A percentile compares a stretch with the other conserved stretches of the same genome.
Evolutionary conservation across 2,888 invertebrate genomes (phyloP).

Genomic region (Monopis laevigella): DNA sequence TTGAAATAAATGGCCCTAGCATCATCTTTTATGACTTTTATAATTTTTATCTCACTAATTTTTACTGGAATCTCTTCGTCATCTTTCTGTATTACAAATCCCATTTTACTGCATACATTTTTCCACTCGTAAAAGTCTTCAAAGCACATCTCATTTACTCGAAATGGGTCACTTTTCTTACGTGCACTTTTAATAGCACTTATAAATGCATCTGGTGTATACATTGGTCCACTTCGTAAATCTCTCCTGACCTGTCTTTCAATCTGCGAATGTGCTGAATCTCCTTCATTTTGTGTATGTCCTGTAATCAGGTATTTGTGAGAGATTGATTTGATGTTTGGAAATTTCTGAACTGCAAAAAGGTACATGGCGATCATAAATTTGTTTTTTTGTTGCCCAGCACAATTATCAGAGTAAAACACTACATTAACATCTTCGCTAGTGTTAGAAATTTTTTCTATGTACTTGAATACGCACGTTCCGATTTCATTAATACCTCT

Average conservation of each 20-base stretch:
- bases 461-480: slow-evolving; percentile 17
- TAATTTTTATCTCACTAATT: too few species aligned
- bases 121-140: neutral
- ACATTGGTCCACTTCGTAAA: slow-evolving; percentile 24
- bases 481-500: slow-evolving; percentile 21
- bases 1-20: too few species aligned
- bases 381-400: slow-evolving; percentile 26
- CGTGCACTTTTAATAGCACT: slow-evolving; percentile 18
- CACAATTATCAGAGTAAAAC: slow-evolving; percentile 29
- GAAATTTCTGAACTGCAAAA: slow-evolving; percentile 18
- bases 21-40: too few species aligned
- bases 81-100: too few species aligned
- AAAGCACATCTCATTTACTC: slow-evolving; percentile 2
- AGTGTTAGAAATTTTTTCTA: slow-evolving; percentile 13
- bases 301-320: slow-evolving; percentile 29
- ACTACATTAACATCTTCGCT: slow-evolving; percentile 16
- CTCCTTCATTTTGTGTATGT: slow-evolving; percentile 32
- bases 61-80: too few species aligned
- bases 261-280: slow-evolving; percentile 28
- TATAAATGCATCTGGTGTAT: slow-evolving; percentile 20
- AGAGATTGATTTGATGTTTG: slow-evolving; percentile 23
- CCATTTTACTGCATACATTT: too few species aligned
- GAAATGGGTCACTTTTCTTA: slow-evolving; percentile 9
- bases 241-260: slow-evolving; percentile 27
- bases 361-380: slow-evolving; percentile 21